phyloP scores from a whole-genome alignment of 2,113 vertebrate genomes.

The Notechis scutatus region DNA sequence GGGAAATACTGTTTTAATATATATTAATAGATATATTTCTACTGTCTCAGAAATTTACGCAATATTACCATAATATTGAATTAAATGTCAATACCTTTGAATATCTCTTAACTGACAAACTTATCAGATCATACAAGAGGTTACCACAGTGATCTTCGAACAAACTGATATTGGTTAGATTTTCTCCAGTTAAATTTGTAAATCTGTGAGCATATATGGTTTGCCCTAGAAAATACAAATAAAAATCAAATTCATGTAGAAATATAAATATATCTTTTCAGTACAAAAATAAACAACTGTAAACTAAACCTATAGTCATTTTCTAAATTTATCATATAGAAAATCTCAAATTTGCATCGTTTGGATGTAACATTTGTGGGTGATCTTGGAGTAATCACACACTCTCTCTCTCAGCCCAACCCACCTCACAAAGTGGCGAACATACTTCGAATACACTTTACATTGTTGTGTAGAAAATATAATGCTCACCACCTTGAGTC shows the following conservation, averaged over 20 bases:
- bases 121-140: slow-evolving; percentile 85
- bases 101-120: slow-evolving; percentile 82
- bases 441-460: background rate
- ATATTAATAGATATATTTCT: slow-evolving; percentile 1
- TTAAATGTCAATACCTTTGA: slow-evolving; percentile 79
- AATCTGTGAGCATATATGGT: slow-evolving; percentile 88
- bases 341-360: background rate
- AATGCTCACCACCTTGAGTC: background rate
- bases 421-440: background rate
- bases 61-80: slow-evolving; percentile 18
- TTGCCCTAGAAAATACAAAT: slow-evolving; percentile 76
- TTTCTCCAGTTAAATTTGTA: slow-evolving; percentile 87
- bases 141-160: slow-evolving; percentile 89
- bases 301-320: background rate
- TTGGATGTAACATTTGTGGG: background rate
- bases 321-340: background rate
- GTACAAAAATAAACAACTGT: background rate
- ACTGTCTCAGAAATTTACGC: background rate
- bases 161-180: slow-evolving; percentile 85
- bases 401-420: background rate
- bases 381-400: background rate
- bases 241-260: slow-evolving; percentile 24
- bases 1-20: background rate
- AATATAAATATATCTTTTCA: background rate
- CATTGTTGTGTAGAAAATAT: background rate